Base-by-base conservation (phyloP, 2,888 invertebrate genomes). In the Hirtodrosophila alboralis region DNA sequence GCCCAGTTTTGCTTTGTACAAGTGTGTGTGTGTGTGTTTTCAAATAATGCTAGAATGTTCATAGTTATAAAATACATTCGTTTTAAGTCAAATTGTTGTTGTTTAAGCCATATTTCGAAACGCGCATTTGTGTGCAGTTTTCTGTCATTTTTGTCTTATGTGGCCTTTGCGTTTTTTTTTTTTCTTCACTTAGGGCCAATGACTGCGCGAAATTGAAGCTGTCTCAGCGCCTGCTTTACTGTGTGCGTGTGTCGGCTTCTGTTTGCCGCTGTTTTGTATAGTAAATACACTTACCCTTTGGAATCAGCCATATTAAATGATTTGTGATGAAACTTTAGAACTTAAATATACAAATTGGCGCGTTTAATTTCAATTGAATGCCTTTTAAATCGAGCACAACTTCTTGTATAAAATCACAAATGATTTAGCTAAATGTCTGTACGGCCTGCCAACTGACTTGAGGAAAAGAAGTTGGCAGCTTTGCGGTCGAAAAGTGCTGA, bases 261-360 rank as follows among this genome's bases (percentile, higher is more conserved):
- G 31, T 40, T 53, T 56, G 13, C 4, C 18, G 18, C 23, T 33
- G 34, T 16, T 52, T 51, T 36, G 44, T 41, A 18, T 16, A 33
- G 14, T 12, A 38, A 37, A 44, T 67, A 61, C 51, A 89, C 90
- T 90, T 84, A 90, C 90, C 89, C 89, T 63, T 90, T 90, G 18
- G 90, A 87, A 70, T 90, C 90, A 67, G 89, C 89, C 90, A 90
- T 90, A 40, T 47, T 79, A 65, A 56, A 57, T 27, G 70, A 68
- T 52, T 69, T 59, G 67, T 71, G 54, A 37, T 72, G 33, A 44
- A 64, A 87, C 76, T 75, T 75, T 69, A 18, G 30, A 63, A 59
- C 84, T 87, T 86, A 84, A 72, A 64, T 56, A 65, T 72, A 63
- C 36, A 75, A 75, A 65, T 61, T 63, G 47, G 33, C 48, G 48